A percentile compares a stretch with the other conserved stretches of the same genome.
phyloP scores from a whole-genome alignment of 2,888 invertebrate genomes.

The Nomada hirtipes region DNA sequence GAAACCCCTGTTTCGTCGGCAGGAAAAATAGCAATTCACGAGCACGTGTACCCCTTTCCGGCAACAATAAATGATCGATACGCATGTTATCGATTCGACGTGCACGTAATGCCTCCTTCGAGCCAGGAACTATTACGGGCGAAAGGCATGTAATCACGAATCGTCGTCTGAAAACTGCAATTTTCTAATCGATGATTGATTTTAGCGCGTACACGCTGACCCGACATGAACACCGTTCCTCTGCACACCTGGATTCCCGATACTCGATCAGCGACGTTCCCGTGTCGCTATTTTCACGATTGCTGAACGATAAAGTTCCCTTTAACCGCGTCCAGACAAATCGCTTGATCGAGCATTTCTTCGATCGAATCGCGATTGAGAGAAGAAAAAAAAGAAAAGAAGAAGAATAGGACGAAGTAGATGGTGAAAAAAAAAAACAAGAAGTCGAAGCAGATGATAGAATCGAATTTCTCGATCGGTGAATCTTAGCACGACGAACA shows the following conservation, averaged over 20 bases:
- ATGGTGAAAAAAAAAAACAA: not conserved
- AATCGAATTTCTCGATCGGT: conserved; percentile 54
- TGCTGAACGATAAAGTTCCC: conserved; percentile 48
- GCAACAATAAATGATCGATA: conserved; percentile 67
- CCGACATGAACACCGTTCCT: not conserved
- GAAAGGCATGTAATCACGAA: conserved; percentile 49
- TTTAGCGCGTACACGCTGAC: conserved; percentile 34
- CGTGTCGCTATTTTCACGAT: conserved; percentile 42
- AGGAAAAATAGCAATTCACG: not conserved
- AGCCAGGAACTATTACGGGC: conserved; percentile 8
- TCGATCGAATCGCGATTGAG: conserved; percentile 29
- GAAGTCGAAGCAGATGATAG: conserved; percentile 17
- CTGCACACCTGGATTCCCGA: not conserved
- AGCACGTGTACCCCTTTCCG: conserved; percentile 8
- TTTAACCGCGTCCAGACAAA: conserved; percentile 27
- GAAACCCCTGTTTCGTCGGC: not conserved
- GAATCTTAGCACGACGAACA: conserved; percentile 32
- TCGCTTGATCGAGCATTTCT: conserved; percentile 39
- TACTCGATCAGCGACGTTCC: conserved; percentile 17
- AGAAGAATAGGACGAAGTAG: not conserved
- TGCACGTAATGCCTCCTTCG: conserved; percentile 15
- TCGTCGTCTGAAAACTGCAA: conserved; percentile 65
- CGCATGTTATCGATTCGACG: conserved; percentile 65
- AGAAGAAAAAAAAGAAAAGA: not conserved
- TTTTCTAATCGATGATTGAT: conserved; percentile 72